phyloP scores from a whole-genome alignment of 37 sponge, comb jelly and placozoan genomes.

The Hexactinellida sp. region DNA sequence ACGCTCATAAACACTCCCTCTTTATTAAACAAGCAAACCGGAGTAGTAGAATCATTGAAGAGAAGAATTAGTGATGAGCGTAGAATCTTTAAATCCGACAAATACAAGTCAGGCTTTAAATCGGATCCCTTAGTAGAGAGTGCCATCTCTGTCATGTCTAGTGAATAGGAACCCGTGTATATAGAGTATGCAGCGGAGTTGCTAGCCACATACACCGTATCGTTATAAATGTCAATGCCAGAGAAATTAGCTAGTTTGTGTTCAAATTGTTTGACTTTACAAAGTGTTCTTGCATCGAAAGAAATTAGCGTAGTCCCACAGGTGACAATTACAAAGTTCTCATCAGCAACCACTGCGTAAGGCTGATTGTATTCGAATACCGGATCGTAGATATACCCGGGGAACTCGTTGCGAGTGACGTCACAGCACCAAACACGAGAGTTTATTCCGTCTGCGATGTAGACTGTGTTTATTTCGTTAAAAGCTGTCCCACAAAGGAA shows the following conservation, averaged over 20 bases:
- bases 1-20: background rate
- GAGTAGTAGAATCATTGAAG: background rate
- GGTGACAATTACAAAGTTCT: background rate
- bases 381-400: slow-evolving; percentile 4
- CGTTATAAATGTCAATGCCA: background rate
- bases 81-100: background rate
- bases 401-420: background rate
- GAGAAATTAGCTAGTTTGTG: background rate
- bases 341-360: background rate
- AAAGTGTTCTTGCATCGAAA: background rate
- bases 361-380: background rate
- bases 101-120: background rate
- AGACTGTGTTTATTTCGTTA: background rate
- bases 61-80: background rate
- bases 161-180: background rate
- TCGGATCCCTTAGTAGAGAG: background rate
- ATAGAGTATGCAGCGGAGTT: background rate
- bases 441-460: background rate
- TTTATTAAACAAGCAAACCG: background rate
- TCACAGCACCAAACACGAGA: slow-evolving; percentile 11
- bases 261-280: background rate
- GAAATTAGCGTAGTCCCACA: background rate
- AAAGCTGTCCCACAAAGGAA: background rate
- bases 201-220: background rate
- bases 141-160: background rate